phyloP scores from a whole-genome alignment of 2,113 vertebrate genomes.

The Lichenostomus cassidix region DNA sequence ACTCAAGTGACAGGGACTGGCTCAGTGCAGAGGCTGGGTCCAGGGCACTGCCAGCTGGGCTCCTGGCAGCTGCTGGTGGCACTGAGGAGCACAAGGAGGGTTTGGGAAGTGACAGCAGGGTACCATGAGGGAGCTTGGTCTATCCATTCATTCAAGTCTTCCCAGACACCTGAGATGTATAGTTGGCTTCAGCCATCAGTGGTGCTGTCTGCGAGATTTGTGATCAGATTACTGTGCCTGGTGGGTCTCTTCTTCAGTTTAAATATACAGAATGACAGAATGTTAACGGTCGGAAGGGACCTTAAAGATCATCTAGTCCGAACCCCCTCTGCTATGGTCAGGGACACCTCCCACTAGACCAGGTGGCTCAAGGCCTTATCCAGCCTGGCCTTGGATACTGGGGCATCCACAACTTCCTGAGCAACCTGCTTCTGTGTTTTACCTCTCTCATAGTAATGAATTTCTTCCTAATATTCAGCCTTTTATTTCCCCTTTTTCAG shows the following conservation, averaged over 20 bases:
- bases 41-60: neutral
- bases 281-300: neutral
- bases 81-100: accelerated
- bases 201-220: neutral
- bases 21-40: neutral
- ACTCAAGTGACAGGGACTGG: neutral
- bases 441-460: neutral
- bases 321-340: neutral
- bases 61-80: neutral
- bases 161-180: accelerated
- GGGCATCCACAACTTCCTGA: neutral
- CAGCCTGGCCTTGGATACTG: neutral
- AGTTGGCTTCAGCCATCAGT: neutral
- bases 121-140: accelerated
- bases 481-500: neutral
- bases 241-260: neutral
- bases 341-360: neutral
- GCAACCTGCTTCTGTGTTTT: neutral
- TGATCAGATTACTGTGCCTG: neutral
- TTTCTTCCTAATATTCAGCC: neutral
- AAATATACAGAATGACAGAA: neutral
- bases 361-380: neutral
- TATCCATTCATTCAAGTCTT: accelerated
- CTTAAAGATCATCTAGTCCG: neutral
- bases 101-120: accelerated